Evolutionary conservation across 2,888 invertebrate species (phyloP), one percentile per base, ranked within the genome.

Genomic region (Slavum lentiscoides): DNA sequence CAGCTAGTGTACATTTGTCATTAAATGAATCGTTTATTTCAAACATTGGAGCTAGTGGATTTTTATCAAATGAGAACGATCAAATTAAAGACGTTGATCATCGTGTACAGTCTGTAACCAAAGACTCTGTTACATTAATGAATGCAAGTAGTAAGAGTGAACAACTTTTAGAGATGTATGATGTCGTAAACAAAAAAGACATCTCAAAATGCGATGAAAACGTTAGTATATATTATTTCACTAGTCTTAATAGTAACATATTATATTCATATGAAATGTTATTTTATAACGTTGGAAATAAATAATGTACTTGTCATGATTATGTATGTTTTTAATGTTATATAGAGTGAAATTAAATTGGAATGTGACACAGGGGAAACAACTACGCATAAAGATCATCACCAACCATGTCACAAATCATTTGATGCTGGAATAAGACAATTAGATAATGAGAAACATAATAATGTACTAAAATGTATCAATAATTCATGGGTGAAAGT

Each of bases 401-500:
- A 23, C 8, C 43, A 49, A 49, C 15, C n/a, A 19, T 9, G 5
- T 19, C n/a, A 49, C 39, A 11, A 67, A n/a, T 19, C 4, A 37
- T 21, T 39, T 21, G 23, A 66, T 19, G 13, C 5, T n/a, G 49
- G 1, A 64, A 23, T 21, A 17, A 58, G 59, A 30, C 1, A 13
- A 68, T 59, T 59, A 68, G 19, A 67, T 67, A 30, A 5, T 8
- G 13, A 58, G 19, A 13, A 75, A 68, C 39, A 19, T 75, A 7
- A 66, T 19, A 66, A 58, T 49, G 19, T 59, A 19, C 30, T 58
- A 43, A 68, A 23, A 59, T 59, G 9, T 21, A 5, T 49, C 15
- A 59, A 59, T 68, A 39, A 59, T 68, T 76, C 67, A 17, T 76
- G 58, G 75, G 59, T 76, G 1, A 43, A 68, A 6, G n/a, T 76